Evolutionary conservation across 2,797 vertebrate genomes (phyloP).

Genomic region (Darevskia nairensis): DNA sequence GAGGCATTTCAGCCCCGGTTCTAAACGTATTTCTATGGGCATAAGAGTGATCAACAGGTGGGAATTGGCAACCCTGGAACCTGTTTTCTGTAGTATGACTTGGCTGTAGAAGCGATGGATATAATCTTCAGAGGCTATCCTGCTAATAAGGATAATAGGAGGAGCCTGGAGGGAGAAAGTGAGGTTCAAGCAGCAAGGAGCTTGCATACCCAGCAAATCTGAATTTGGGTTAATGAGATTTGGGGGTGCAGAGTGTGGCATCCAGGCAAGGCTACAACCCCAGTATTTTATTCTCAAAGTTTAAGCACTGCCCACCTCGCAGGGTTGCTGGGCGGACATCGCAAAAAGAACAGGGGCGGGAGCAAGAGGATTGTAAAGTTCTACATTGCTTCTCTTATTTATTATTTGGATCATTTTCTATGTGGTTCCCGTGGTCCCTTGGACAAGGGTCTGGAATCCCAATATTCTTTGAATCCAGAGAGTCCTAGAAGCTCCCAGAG

Average conservation of each 20-base stretch:
- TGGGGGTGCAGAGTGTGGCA: neutral
- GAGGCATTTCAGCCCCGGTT: neutral
- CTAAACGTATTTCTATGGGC: too few species aligned
- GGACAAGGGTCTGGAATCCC: neutral
- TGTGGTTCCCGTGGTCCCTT: neutral
- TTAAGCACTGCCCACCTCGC: neutral
- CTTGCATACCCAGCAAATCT: neutral
- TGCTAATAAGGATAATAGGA: neutral
- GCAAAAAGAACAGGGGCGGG: neutral
- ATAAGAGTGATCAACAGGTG: neutral
- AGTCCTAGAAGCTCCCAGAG: neutral
- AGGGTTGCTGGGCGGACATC: too few species aligned
- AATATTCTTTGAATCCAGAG: neutral
- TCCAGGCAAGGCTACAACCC: neutral
- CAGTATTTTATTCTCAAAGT: too few species aligned
- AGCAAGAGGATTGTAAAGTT: neutral
- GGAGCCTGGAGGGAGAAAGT: neutral
- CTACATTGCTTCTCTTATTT: neutral
- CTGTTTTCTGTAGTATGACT: neutral
- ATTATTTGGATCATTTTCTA: neutral
- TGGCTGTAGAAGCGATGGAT: neutral
- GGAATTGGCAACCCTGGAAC: neutral
- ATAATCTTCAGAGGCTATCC: neutral
- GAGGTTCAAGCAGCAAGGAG: neutral
- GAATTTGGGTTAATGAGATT: neutral